A percentile compares a stretch with the other conserved stretches of the same genome.
Evolutionary conservation across 2,888 invertebrate genomes (phyloP).

Genomic region (Cordilura impudica): DNA sequence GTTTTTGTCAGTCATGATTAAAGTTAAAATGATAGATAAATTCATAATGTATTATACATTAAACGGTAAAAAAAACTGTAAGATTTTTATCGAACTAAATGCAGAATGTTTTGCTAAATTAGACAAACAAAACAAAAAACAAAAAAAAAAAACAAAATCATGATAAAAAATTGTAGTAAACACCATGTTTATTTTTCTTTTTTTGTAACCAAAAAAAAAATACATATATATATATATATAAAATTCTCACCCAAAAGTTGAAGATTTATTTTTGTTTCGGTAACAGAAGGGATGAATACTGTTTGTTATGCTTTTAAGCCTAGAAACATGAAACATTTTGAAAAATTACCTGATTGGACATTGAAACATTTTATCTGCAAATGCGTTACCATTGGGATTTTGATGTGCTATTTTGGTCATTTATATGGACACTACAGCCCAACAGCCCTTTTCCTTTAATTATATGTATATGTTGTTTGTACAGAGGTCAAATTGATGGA

Average conservation of each 20-base stretch:
- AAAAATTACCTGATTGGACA: constrained; percentile 75
- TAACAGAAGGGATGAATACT: constrained; percentile 52
- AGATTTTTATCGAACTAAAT: not conserved
- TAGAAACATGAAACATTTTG: constrained; percentile 67
- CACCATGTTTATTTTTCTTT: constrained; percentile 36
- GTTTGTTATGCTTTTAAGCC: constrained; percentile 36
- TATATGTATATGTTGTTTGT: constrained; percentile 23
- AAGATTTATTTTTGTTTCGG: constrained; percentile 33
- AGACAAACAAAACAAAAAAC: not conserved
- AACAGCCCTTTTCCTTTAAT: constrained; percentile 64
- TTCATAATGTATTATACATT: constrained; percentile 5
- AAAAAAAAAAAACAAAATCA: not conserved
- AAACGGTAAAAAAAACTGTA: too few relatives aligned
- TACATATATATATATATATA: constrained; percentile 5
- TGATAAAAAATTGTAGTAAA: constrained; percentile 35
- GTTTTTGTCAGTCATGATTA: constrained; percentile 43
- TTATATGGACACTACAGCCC: constrained; percentile 71
- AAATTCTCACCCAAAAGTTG: constrained; percentile 23
- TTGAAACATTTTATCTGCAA: constrained; percentile 75
- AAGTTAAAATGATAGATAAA: constrained; percentile 7
- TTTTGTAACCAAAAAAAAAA: constrained; percentile 9
- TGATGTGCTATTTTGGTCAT: constrained; percentile 74
- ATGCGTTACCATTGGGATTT: constrained; percentile 69
- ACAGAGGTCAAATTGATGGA: constrained; percentile 10
- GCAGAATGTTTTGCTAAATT: constrained; percentile 28